Percentiles rank a stretch among this genome's conserved stretches.
Conservation (phyloP, 2,888 invertebrate genomes). For the Sympetrum striolatum region DNA sequence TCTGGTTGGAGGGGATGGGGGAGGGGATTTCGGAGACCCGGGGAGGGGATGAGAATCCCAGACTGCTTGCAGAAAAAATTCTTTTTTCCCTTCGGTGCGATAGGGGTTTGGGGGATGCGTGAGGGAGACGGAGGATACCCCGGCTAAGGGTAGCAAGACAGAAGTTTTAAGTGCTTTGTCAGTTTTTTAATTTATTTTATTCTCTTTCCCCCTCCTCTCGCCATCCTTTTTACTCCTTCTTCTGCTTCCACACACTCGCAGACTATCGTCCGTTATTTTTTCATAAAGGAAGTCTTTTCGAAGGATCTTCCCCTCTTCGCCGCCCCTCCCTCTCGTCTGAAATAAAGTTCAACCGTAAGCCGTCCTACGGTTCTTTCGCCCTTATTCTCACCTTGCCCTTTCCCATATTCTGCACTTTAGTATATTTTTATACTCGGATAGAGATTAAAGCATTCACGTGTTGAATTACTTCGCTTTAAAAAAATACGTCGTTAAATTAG, state of each 20-base stretch:
- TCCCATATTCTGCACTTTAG: constrained; percentile 17
- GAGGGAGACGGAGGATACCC: constrained; percentile 38
- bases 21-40: background rate
- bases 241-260: background rate
- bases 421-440: background rate
- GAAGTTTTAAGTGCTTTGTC: constrained; percentile 34
- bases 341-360: background rate
- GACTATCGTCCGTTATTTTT: background rate
- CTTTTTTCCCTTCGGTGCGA: constrained; percentile 25
- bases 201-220: background rate
- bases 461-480: background rate
- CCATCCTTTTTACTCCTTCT: background rate
- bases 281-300: background rate
- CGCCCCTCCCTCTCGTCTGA: background rate
- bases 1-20: background rate
- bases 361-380: constrained; percentile 20
- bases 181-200: constrained; percentile 26
- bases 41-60: background rate
- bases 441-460: background rate
- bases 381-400: constrained; percentile 43
- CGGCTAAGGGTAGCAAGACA: constrained; percentile 1
- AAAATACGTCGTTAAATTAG: background rate
- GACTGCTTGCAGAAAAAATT: background rate
- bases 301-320: background rate
- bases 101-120: background rate